Base-by-base conservation (phyloP, 2,888 invertebrate genomes). In the Eristalinus sepulchralis region DNA sequence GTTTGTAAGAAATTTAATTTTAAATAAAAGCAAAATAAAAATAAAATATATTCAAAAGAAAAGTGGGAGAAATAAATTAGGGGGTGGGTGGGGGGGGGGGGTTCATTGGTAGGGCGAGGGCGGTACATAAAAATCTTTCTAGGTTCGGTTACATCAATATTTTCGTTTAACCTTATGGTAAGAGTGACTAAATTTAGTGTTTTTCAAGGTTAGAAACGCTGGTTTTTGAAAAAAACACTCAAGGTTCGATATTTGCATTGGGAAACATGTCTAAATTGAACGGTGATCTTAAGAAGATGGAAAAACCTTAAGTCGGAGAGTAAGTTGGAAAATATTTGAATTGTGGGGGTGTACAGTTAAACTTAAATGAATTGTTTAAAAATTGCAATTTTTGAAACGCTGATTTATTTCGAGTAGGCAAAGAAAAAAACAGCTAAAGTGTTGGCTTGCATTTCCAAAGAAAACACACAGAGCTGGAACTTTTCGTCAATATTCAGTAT, bases 111-210 rank as follows among this genome's bases (percentile, higher is more conserved):
- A 8, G 17, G 1, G 47, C 17, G 17, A 17, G 8, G n/a, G 47
- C 8, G 47, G 17, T 47, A 20, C 5, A 17, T 47, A 1, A 27
- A 68, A 60, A 55, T 63, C 55, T 59, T 53, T 27, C 39, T 70
- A 39, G 22, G 17, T 72, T 33, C 13, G 60, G n/a, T 53, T 72
- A 63, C 72, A 63, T 47, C 47, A 47, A 17, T 47, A 9, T 8
- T 2, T 63, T 67, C 27, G 11, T 13, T 53, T 64, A 11, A 13
- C 36, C 1, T 31, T 17, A 31, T 22, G 53, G 11, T 39, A 63
- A 55, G 63, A 36, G 79, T 22, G 60, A 80, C 27, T 80, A 53
- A 80, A 72, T 27, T 80, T 72, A 72, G 27, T 53, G 27, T 67
- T 62, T 33, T 10, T 34, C 11, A 1, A 22, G n/a, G 33, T 57